Evolutionary conservation across 2,113 vertebrate genomes (phyloP), one percentile per base, ranked within the genome.

Genomic region (Pionites leucogaster): DNA sequence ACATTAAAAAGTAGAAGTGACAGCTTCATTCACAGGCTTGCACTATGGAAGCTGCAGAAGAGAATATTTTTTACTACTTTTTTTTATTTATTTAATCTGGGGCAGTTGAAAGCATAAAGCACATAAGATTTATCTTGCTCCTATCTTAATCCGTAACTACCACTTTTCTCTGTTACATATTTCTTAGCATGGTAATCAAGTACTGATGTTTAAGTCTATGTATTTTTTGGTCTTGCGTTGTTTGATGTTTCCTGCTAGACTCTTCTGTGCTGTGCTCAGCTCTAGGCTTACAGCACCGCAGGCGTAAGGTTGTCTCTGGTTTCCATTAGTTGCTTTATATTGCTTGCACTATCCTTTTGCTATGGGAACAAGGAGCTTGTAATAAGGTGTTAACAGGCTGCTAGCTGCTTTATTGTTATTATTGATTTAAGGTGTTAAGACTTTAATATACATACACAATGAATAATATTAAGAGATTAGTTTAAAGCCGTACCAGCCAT

Each of bases 321-420:
- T 98, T 90, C 94, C 92, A 97, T 94, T 88, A 97, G 95, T 78
- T n/a, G 4, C 83, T 87, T 96, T 67, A 64, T 44, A 80, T 53
- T 76, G 39, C 63, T 92, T 91, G 74, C 72, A 72, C 59, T 46
- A 5, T 92, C 94, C 53, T 67, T 76, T 69, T 82, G 27, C 70
- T 69, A 11, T 70, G 29, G 62, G 95, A 95, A 69, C 76, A 49
- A 91, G 92, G 78, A 92, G 82, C 91, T 97, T 97, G 77, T 94
- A 95, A 97, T 86, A 93, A 96, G 86, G 89, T 93, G 81, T 97
- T 97, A 96, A 96, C 92, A 96, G 93, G 86, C 82, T 97, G 93
- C 93, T 95, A 95, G 88, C 72, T 96, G 86, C 82, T 95, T 92
- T 97, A 90, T 81, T 90, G 76, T 72, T 64, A 37, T 44, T 96